Conservation (phyloP, 2,113 vertebrate genomes). For the Cisticola juncidis region DNA sequence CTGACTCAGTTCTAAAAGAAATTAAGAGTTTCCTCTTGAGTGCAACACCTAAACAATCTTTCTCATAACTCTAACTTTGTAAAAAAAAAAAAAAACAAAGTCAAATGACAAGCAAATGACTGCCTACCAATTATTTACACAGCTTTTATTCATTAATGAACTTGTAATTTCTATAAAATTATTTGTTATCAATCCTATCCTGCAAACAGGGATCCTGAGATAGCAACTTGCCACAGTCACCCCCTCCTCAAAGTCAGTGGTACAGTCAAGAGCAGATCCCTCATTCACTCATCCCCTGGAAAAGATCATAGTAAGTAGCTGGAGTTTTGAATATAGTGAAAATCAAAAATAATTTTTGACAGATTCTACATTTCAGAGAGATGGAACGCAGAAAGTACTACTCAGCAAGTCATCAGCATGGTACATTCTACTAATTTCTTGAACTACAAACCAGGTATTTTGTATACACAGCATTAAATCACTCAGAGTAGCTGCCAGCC, state of each 20-base stretch:
- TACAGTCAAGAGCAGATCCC: not conserved
- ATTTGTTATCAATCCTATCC: not conserved
- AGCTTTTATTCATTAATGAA: not conserved
- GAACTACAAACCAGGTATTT: not conserved
- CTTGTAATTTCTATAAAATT: not conserved
- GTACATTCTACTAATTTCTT: not conserved
- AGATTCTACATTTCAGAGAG: not conserved
- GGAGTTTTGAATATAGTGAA: not conserved
- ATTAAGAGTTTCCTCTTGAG: not conserved
- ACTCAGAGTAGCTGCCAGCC: not conserved
- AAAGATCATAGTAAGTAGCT: not conserved
- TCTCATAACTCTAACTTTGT: not conserved
- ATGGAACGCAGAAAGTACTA: not conserved
- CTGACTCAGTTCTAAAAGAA: not conserved
- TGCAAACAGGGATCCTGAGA: not conserved
- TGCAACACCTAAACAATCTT: not conserved
- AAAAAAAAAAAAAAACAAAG: not conserved
- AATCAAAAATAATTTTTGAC: not conserved
- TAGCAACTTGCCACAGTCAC: not conserved
- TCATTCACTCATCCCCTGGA: not conserved
- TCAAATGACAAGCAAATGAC: not conserved
- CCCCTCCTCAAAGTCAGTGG: not conserved
- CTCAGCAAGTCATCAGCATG: not conserved
- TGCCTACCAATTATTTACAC: not conserved
- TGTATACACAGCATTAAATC: not conserved